Base-by-base conservation (phyloP, 2,797 vertebrate species). In the Cheirogaleus major region DNA sequence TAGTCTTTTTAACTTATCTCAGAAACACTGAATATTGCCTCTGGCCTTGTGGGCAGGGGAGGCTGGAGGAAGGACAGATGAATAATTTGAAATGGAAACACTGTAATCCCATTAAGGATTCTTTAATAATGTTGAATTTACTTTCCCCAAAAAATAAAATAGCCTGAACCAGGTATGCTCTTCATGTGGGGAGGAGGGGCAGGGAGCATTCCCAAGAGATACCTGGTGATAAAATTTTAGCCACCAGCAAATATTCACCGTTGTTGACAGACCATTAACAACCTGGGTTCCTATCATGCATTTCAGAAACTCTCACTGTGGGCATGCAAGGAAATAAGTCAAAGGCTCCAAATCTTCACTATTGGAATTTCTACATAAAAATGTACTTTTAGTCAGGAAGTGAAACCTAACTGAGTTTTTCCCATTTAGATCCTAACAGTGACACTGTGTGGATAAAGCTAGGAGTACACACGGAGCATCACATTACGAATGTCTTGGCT, bases 381-480 rank as follows among this genome's bases (percentile, higher is more conserved):
- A 80, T 91, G 91, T 95, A 82, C 48, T 93, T 98, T 83, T 63
- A 61, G 48, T 93, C 82, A 97, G 95, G 96, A 91, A 96, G 48
- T 85, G 59, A 98, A 98, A 97, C 35, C 0, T 97, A 89, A 55
- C 93, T 95, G 92, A 94, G 18, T 32, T 92, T 97, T 98, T 97
- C 86, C 72, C 63, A 76, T 95, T 95, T 82, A 98, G 97, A 98
- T 98, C 98, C 98, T 98, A 98, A 98, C 7, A 99, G 98, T 98
- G 98, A 99, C 98, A 99, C 98, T 98, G 96, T 99, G 98, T 99
- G 98, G 98, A 98, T 98, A 97, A 98, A 98, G 83, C 84, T 84
- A 98, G 98, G 98, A 98, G 97, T 98, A 98, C 98, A 98, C 0
- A 0, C 1, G n/a, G 32, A 96, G 67, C 72, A 48, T 85, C 91